A percentile compares a stretch with the other conserved stretches of the same genome.
Evolutionary conservation across 2,888 invertebrate genomes (phyloP).

Genomic region (Cataglyphis cursor): DNA sequence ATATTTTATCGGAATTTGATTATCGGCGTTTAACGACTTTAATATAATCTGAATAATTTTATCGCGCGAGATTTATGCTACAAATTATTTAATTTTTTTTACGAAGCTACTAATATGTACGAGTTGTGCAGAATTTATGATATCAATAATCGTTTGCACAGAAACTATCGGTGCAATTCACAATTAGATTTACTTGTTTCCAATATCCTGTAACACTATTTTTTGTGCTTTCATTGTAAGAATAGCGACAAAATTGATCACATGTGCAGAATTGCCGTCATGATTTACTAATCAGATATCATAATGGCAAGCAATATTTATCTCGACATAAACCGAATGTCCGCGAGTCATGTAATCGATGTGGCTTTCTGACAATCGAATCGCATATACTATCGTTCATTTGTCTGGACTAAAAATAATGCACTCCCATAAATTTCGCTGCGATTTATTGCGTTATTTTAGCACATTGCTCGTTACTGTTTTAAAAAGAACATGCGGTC

Average conservation of each 20-base stretch:
- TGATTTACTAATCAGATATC: slow-evolving; percentile 54
- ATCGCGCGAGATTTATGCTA: background rate
- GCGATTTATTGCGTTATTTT: slow-evolving; percentile 52
- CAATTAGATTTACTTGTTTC: background rate
- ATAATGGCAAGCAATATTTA: slow-evolving; percentile 35
- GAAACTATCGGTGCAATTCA: background rate
- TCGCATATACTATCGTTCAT: slow-evolving; percentile 42
- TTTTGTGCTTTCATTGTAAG: slow-evolving; percentile 26
- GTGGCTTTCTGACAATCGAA: slow-evolving; percentile 52
- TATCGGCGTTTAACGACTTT: slow-evolving; percentile 1
- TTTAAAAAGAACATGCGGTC: background rate
- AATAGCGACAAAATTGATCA: slow-evolving; percentile 39
- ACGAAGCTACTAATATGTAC: background rate
- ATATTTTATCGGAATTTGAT: background rate
- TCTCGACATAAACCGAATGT: slow-evolving; percentile 51
- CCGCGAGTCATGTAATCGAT: slow-evolving; percentile 58
- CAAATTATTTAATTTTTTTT: background rate
- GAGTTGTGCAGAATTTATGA: slow-evolving; percentile 1
- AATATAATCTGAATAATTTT: slow-evolving; percentile 7
- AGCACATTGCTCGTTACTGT: slow-evolving; percentile 7
- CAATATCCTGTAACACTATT: slow-evolving; percentile 15
- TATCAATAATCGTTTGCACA: background rate
- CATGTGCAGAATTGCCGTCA: background rate
- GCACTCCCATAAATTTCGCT: slow-evolving; percentile 45
- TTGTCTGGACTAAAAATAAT: slow-evolving; percentile 44